Percentiles rank a stretch among this genome's conserved stretches.
Evolutionary conservation across 2,797 vertebrate genomes (phyloP).

Genomic region (Diplodus sargus): DNA sequence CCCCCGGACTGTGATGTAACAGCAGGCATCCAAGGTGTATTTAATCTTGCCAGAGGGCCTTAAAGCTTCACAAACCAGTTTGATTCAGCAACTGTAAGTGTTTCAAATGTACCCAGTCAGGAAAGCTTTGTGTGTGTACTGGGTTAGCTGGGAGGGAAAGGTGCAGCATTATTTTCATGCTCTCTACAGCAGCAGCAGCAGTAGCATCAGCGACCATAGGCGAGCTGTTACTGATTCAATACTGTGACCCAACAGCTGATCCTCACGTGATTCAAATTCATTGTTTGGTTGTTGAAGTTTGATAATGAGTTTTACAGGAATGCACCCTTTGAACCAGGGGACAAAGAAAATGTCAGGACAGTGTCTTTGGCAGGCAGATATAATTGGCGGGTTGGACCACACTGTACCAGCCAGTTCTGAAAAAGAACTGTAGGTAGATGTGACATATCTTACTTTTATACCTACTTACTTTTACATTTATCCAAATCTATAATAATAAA

Average conservation of each 20-base stretch:
- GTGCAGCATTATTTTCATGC: slow-evolving; percentile 53
- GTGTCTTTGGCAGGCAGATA: neutral
- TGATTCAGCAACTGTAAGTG: neutral
- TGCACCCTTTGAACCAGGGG: neutral
- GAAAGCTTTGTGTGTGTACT: neutral
- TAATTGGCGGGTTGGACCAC: neutral
- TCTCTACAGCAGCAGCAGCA: slow-evolving; percentile 36
- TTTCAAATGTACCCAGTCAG: neutral
- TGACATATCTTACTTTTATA: neutral
- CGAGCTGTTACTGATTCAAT: slow-evolving; percentile 54
- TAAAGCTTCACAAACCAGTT: neutral
- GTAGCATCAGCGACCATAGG: slow-evolving; percentile 8
- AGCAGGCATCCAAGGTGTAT: neutral
- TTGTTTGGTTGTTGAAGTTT: neutral
- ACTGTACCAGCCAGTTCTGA: neutral
- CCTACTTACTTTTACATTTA: neutral
- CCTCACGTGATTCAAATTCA: slow-evolving; percentile 5
- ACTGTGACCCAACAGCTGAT: slow-evolving; percentile 72
- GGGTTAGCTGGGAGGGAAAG: slow-evolving; percentile 7
- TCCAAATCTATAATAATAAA: neutral
- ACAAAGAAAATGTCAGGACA: neutral
- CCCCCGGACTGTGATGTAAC: neutral
- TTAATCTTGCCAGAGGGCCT: neutral
- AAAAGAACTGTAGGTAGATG: neutral
- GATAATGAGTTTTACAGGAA: neutral